phyloP scores from a whole-genome alignment of 2,797 vertebrate genomes.

The Sebastes paucispinis region DNA sequence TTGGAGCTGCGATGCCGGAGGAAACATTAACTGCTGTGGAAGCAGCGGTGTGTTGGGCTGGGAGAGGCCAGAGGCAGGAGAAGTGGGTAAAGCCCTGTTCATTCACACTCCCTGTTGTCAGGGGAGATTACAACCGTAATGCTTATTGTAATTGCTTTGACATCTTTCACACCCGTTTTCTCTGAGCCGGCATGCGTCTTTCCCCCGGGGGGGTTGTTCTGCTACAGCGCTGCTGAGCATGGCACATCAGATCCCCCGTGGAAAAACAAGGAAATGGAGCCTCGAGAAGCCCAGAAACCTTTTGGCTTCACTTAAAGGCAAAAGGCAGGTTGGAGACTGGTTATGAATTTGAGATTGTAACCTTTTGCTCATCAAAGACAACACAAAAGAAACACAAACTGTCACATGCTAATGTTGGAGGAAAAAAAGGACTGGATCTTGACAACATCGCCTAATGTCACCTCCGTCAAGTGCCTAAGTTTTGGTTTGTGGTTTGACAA shows the following conservation, averaged over 20 bases:
- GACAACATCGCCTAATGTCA: neutral
- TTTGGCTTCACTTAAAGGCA: constrained; percentile 42
- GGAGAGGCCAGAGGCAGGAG: constrained; percentile 52
- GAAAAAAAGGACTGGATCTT: neutral
- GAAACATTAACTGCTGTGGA: constrained; percentile 35
- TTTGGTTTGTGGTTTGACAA: neutral
- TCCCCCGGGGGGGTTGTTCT: constrained; percentile 34
- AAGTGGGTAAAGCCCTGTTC: constrained; percentile 51
- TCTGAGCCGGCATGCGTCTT: constrained; percentile 29
- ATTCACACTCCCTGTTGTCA: constrained; percentile 70
- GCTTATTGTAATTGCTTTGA: constrained; percentile 81
- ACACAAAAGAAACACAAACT: neutral
- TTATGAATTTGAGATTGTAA: neutral
- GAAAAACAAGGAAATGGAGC: constrained; percentile 40
- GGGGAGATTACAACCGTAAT: constrained; percentile 69
- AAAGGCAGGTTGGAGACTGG: constrained; percentile 11
- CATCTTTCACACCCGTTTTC: constrained; percentile 72
- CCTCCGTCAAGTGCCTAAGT: neutral
- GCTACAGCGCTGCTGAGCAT: constrained; percentile 35
- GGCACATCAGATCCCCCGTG: constrained; percentile 29
- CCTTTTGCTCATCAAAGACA: neutral
- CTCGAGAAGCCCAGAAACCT: constrained; percentile 25
- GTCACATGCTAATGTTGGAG: neutral
- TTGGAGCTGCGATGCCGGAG: neutral
- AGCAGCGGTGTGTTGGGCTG: constrained; percentile 43